A percentile compares a stretch with the other conserved stretches of the same genome.
Evolutionary conservation across 2,797 vertebrate genomes (phyloP).

Genomic region (Enteromius paludinosus): DNA sequence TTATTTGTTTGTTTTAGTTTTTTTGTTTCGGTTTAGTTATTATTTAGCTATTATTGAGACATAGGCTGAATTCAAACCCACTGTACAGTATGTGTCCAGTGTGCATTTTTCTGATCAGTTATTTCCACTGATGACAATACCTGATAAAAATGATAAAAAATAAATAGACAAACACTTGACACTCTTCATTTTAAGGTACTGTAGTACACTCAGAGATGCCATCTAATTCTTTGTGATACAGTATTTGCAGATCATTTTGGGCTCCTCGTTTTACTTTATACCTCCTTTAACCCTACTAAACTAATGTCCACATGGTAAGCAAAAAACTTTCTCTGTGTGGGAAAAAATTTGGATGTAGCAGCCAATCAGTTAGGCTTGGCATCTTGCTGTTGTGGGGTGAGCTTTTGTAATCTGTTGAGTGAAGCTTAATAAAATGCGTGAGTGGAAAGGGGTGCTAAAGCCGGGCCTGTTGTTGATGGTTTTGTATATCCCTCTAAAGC

Average conservation of each 20-base stretch:
- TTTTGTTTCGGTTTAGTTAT: not conserved
- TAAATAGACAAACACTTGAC: too few relatives aligned
- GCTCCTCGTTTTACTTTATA: not conserved
- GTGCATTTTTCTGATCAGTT: too few relatives aligned
- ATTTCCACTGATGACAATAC: too few relatives aligned
- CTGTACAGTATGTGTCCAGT: not conserved
- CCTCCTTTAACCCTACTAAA: slow-evolving; percentile 30
- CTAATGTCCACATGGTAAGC: slow-evolving; percentile 19
- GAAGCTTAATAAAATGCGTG: slow-evolving; percentile 69
- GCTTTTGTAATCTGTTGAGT: slow-evolving; percentile 58
- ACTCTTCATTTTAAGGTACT: too few relatives aligned
- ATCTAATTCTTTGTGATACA: not conserved
- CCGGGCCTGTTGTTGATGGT: slow-evolving; percentile 78
- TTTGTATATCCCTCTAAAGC: slow-evolving; percentile 80
- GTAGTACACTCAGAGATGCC: too few relatives aligned
- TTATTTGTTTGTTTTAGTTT: not conserved
- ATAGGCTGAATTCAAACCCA: not conserved
- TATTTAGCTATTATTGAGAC: not conserved
- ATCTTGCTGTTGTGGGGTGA: slow-evolving; percentile 57
- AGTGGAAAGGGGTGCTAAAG: slow-evolving; percentile 68
- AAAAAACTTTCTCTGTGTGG: slow-evolving; percentile 13
- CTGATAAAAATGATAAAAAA: too few relatives aligned
- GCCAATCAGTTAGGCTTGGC: slow-evolving; percentile 50
- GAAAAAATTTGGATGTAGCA: slow-evolving; percentile 28
- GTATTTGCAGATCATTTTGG: not conserved